Conservation (phyloP, 2,113 vertebrate genomes). For the Alaudala cheleensis region DNA sequence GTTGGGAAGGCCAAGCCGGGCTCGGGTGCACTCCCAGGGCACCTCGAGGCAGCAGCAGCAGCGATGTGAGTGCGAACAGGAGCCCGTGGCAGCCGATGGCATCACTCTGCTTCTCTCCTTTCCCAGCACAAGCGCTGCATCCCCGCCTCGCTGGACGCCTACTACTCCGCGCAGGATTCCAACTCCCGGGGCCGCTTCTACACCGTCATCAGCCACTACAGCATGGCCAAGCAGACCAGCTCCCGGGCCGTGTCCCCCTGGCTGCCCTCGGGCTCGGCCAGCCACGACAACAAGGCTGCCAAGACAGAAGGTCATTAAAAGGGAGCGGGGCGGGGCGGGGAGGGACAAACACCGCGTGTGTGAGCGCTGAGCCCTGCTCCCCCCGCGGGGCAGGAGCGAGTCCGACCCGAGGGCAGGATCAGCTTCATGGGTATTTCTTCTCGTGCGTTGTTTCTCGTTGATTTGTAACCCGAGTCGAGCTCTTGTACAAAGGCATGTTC, state of each 20-base stretch:
- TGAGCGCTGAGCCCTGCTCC: conserved; percentile 45
- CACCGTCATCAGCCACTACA: conserved; percentile 99
- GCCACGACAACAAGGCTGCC: conserved; percentile 87
- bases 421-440: conserved; percentile 77
- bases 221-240: conserved; percentile 98
- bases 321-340: background rate
- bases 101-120: background rate
- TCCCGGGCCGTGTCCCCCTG: conserved; percentile 93
- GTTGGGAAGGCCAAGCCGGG: background rate
- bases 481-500: conserved; percentile 88
- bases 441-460: conserved; percentile 82
- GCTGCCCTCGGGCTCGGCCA: conserved; percentile 86
- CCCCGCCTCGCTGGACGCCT: conserved; percentile 94
- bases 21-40: background rate
- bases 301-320: conserved; percentile 88
- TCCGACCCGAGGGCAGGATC: conserved; percentile 58
- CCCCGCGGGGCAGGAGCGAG: conserved; percentile 1
- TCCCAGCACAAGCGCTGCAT: conserved; percentile 96
- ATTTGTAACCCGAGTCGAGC: conserved; percentile 83
- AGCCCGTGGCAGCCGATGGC: rapidly evolving
- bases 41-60: background rate
- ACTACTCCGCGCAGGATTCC: conserved; percentile 95
- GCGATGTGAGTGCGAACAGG: background rate
- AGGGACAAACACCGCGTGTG: background rate
- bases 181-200: conserved; percentile 95